These are phyloP conservation scores for Aphelocoma californica DNA, from an alignment of 2,797 vertebrate species.

Conservation along the genomic window DNA sequence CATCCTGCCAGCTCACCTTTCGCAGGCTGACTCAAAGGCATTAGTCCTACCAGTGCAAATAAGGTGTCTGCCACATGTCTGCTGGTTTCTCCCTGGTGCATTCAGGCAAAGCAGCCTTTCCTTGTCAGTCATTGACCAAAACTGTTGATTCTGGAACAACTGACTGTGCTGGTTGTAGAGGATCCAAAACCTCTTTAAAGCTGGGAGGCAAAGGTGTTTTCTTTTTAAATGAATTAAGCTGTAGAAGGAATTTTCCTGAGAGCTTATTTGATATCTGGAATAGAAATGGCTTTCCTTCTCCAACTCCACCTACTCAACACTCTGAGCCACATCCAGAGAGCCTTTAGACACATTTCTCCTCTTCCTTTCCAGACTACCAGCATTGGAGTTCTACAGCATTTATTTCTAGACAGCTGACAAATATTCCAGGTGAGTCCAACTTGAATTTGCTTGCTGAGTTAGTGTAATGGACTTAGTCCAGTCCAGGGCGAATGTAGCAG, in stretches of 20 bases:
- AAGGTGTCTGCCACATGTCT: slow-evolving; percentile 37
- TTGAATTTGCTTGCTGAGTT: not conserved
- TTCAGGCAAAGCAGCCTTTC: slow-evolving; percentile 48
- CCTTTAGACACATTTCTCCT: not conserved
- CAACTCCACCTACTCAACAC: not conserved
- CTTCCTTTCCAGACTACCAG: not conserved
- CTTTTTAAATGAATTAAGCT: slow-evolving; percentile 50
- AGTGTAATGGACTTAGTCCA: not conserved
- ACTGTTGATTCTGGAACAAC: slow-evolving; percentile 57
- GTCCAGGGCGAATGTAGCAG: not conserved
- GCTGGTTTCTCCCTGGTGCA: slow-evolving; percentile 15
- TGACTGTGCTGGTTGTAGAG: not conserved
- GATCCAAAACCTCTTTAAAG: slow-evolving; percentile 50
- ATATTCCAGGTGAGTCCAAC: not conserved
- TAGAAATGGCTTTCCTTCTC: slow-evolving; percentile 22
- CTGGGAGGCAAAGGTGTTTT: slow-evolving; percentile 36
- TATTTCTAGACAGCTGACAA: not conserved
- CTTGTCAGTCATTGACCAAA: slow-evolving; percentile 52
- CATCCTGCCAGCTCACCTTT: slow-evolving; percentile 63
- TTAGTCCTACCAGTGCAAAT: slow-evolving; percentile 56
- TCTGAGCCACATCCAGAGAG: not conserved
- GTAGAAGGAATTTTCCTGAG: slow-evolving; percentile 41
- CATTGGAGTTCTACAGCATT: not conserved
- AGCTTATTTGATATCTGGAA: slow-evolving; percentile 38
- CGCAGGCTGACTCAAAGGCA: not conserved